Evolutionary conservation across 2,888 invertebrate species (phyloP).

Genomic region (Eupelmus urozonus): DNA sequence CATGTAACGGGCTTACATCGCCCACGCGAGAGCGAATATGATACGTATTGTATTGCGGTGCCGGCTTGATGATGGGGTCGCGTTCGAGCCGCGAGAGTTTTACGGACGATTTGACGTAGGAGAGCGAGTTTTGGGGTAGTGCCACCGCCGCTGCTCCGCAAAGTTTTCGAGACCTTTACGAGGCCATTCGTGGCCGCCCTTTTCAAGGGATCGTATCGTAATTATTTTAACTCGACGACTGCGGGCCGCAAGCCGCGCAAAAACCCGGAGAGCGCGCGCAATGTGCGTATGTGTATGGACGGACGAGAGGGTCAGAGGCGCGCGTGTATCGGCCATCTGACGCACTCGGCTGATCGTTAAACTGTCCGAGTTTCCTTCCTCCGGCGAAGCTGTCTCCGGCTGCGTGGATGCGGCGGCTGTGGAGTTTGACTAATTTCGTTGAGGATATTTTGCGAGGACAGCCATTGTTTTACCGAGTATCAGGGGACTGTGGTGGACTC

Average conservation of each 20-base stretch:
- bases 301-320: too few species aligned
- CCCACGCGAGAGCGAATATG: constrained; percentile 9
- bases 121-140: neutral
- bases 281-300: too few species aligned
- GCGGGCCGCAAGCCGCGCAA: too few species aligned
- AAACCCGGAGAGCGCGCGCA: too few species aligned
- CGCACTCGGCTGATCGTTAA: constrained; percentile 19
- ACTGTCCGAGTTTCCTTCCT: constrained; percentile 11
- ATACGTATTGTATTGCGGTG: constrained; percentile 9
- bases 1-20: neutral
- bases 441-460: neutral
- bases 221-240: constrained; percentile 33
- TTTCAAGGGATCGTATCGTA: constrained; percentile 32
- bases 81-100: constrained; percentile 20
- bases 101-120: constrained; percentile 38
- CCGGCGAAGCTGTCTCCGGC: neutral
- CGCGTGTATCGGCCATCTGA: constrained; percentile 30
- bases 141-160: neutral
- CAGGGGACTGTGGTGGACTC: too few species aligned
- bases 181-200: neutral
- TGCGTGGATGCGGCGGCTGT: too few species aligned
- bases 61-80: neutral
- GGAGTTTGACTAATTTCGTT: constrained; percentile 27
- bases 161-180: constrained; percentile 48
- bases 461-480: constrained; percentile 15